These are phyloP conservation scores for Pseudorhombus dupliciocellatus DNA, from an alignment of 2,113 vertebrate genomes.

Conservation along the genomic window DNA sequence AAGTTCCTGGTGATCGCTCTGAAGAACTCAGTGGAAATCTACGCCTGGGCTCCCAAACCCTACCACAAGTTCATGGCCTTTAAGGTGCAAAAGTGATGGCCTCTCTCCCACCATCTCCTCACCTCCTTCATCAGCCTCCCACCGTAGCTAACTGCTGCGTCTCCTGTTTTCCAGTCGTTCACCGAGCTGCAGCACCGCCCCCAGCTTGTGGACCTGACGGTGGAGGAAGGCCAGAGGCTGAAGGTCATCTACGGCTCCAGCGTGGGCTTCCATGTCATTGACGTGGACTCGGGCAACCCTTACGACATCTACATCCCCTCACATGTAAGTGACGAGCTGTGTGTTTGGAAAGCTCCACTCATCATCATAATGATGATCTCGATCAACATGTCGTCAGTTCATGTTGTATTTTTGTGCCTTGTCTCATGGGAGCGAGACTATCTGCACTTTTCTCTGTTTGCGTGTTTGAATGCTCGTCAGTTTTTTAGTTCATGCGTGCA, in stretches of 20 bases:
- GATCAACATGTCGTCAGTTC: too few relatives aligned
- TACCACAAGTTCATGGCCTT: constrained; percentile 99
- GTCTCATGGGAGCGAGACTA: not conserved
- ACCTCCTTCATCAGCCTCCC: not conserved
- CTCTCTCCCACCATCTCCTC: too few relatives aligned
- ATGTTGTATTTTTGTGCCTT: too few relatives aligned
- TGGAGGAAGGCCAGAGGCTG: constrained; percentile 97
- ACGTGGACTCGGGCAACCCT: constrained; percentile 97
- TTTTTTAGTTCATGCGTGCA: not conserved
- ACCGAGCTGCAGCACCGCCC: constrained; percentile 95
- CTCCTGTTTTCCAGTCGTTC: constrained; percentile 86
- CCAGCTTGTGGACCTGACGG: constrained; percentile 94
- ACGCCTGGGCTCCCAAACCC: constrained; percentile 98
- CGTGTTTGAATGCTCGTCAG: not conserved
- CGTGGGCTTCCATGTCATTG: constrained; percentile 97
- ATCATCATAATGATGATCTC: too few relatives aligned
- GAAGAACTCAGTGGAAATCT: constrained; percentile 98
- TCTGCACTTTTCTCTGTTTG: not conserved
- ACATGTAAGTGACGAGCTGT: constrained; percentile 85
- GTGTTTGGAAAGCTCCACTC: too few relatives aligned
- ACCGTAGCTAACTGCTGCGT: not conserved
- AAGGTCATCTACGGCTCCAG: constrained; percentile 99
- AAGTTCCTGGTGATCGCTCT: constrained; percentile 98
- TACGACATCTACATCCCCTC: constrained; percentile 98
- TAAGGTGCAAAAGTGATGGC: constrained; percentile 84